A percentile compares a stretch with the other conserved stretches of the same genome.
phyloP scores from a whole-genome alignment of 2,888 invertebrate species.

The Chloroclystis v-ata region DNA sequence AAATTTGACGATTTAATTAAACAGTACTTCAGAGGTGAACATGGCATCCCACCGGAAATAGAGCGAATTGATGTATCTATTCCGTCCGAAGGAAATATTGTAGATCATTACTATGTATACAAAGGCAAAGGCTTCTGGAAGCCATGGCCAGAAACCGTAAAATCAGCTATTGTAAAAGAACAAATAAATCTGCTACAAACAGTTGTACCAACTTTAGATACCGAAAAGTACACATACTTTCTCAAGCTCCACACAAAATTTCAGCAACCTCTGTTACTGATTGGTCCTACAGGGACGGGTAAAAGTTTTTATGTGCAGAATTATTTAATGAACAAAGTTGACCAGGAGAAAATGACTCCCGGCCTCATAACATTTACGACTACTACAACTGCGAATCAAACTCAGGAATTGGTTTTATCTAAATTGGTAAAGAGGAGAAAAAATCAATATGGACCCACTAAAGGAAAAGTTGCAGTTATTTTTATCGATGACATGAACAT shows the following conservation, averaged over 20 bases:
- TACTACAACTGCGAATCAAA: slow-evolving; percentile 88
- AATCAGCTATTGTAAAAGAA: slow-evolving; percentile 72
- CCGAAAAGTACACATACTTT: slow-evolving; percentile 86
- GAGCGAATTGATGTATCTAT: slow-evolving; percentile 85
- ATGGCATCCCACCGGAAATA: slow-evolving; percentile 64
- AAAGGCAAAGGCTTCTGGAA: slow-evolving; percentile 93
- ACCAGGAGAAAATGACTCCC: slow-evolving; percentile 83
- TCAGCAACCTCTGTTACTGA: slow-evolving; percentile 82
- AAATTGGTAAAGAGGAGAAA: slow-evolving; percentile 83
- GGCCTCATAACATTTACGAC: slow-evolving; percentile 91
- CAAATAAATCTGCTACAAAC: slow-evolving; percentile 82
- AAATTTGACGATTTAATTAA: slow-evolving; percentile 82
- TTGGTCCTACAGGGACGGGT: slow-evolving; percentile 92
- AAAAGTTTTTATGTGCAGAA: slow-evolving; percentile 90
- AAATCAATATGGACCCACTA: slow-evolving; percentile 86
- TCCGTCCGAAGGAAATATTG: slow-evolving; percentile 86
- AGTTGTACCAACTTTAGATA: slow-evolving; percentile 91
- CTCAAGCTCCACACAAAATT: slow-evolving; percentile 86
- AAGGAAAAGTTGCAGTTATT: slow-evolving; percentile 83
- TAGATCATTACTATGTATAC: slow-evolving; percentile 89
- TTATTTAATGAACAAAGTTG: slow-evolving; percentile 80
- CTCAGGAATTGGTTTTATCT: slow-evolving; percentile 86
- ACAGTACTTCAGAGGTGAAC: slow-evolving; percentile 68
- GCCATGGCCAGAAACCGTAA: slow-evolving; percentile 88
- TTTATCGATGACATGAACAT: slow-evolving; percentile 94